Percentiles rank a stretch among this genome's conserved stretches.
Conservation (phyloP, 2,113 vertebrate genomes). For the Pipa parva region DNA sequence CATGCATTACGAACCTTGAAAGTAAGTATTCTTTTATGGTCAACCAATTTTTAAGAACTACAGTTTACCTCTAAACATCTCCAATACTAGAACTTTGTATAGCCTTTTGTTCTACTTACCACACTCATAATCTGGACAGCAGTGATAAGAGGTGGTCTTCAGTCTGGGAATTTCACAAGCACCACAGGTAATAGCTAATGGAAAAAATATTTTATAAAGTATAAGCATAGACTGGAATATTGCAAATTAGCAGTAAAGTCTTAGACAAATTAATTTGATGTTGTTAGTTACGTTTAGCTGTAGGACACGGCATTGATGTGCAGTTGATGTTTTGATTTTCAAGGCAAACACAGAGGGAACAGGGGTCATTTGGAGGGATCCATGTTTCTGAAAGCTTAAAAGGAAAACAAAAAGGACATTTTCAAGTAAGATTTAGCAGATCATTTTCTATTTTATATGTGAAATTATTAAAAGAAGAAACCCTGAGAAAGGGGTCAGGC, state of each 20-base stretch:
- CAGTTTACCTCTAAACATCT: too few species aligned
- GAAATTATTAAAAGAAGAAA: too few species aligned
- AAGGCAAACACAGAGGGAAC: slow-evolving; percentile 83
- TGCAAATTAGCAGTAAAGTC: neutral
- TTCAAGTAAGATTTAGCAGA: too few species aligned
- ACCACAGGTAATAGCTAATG: slow-evolving; percentile 73
- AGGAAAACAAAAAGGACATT: slow-evolving; percentile 9
- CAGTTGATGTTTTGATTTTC: slow-evolving; percentile 79
- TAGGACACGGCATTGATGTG: slow-evolving; percentile 70
- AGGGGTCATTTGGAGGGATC: slow-evolving; percentile 77
- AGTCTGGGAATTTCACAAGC: slow-evolving; percentile 76
- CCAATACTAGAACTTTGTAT: neutral
- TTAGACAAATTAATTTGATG: neutral
- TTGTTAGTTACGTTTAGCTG: slow-evolving; percentile 63
- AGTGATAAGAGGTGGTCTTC: slow-evolving; percentile 61
- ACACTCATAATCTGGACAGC: slow-evolving; percentile 84
- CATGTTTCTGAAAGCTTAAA: slow-evolving; percentile 81
- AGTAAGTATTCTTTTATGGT: too few species aligned
- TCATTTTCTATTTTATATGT: too few species aligned
- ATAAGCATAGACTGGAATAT: neutral
- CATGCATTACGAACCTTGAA: neutral
- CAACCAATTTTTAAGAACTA: too few species aligned
- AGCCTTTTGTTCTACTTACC: slow-evolving; percentile 63
- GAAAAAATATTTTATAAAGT: neutral
- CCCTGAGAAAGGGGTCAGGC: too few species aligned